Base-by-base conservation (phyloP, 2,888 invertebrate genomes). In the Polydrusus cervinus region DNA sequence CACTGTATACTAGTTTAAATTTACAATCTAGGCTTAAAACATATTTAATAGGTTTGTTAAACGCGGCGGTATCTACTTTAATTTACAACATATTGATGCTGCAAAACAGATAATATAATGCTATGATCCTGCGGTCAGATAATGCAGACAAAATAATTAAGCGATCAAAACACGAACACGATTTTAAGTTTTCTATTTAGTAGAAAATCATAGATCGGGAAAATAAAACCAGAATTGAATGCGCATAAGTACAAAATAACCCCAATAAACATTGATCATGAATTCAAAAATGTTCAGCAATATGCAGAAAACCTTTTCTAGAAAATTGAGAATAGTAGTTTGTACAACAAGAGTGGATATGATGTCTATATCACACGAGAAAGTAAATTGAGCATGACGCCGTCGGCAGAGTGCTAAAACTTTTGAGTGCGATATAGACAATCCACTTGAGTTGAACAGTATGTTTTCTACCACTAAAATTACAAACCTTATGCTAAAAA, bases 61-160 rank as follows among this genome's bases (percentile, higher is more conserved):
- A 11, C 34, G 34, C 34, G 34, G 14, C 11, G 57, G 16, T 38
- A 60, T 60, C 38, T 60, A n/a, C 34, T 60, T 53, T 18, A 68
- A 68, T 74, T 74, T 62, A 74, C 67, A 30, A 67, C 67, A 62
- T 62, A 74, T 62, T 61, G 73, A 61, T 67, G 13, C 68, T 34
- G 20, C 53, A 14, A 68, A 25, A 68, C 62, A 61, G 53, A 40
- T 74, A 74, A 68, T 60, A 68, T 68, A 68, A 55, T 61, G 73
- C 68, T 65, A 71, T 55, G 68, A 68, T 68, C 34, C 43, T 62
- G 34, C 64, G 66, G 40, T 55, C 55, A 67, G 73, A 74, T 74
- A 68, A 62, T 74, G 60, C 60, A 68, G 68, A 74, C 73, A 74
- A 74, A 74, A 74, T 74, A 74, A 74, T 74, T 73, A 68, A 68